Evolutionary conservation across 2,888 invertebrate genomes (phyloP).

Genomic region (Euplagia quadripunctaria): DNA sequence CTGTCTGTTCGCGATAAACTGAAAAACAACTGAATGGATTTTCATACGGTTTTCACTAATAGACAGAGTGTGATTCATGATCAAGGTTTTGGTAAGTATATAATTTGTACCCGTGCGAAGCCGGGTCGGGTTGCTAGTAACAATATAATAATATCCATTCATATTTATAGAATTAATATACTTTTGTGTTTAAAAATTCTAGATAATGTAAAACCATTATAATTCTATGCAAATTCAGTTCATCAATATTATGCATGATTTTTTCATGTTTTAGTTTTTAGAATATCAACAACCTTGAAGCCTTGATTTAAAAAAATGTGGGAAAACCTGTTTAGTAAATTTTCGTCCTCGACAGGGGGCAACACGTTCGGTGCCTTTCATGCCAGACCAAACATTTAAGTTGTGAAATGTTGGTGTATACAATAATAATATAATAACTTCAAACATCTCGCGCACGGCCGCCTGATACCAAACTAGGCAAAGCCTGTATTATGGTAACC

Average conservation of each 20-base stretch:
- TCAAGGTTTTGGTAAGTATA: no score
- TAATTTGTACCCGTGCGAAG: no score
- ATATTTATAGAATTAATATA: background rate
- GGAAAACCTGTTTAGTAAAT: background rate
- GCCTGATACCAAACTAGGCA: no score
- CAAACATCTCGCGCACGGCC: no score
- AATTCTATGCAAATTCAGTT: background rate
- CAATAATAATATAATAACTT: no score
- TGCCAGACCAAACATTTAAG: background rate
- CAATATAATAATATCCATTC: background rate
- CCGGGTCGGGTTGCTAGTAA: no score
- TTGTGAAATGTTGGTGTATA: background rate
- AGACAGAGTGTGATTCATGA: no score
- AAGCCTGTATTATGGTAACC: no score
- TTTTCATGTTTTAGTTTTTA: background rate
- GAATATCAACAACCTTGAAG: background rate
- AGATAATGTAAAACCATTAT: background rate
- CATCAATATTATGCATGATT: background rate
- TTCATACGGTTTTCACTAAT: no score
- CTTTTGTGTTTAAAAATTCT: background rate
- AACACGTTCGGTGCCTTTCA: background rate
- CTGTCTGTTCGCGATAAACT: no score
- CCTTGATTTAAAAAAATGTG: background rate
- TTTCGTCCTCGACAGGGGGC: background rate
- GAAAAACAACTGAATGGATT: no score